phyloP scores from a whole-genome alignment of 2,888 invertebrate species.

The Pachliopta kotzebuea region DNA sequence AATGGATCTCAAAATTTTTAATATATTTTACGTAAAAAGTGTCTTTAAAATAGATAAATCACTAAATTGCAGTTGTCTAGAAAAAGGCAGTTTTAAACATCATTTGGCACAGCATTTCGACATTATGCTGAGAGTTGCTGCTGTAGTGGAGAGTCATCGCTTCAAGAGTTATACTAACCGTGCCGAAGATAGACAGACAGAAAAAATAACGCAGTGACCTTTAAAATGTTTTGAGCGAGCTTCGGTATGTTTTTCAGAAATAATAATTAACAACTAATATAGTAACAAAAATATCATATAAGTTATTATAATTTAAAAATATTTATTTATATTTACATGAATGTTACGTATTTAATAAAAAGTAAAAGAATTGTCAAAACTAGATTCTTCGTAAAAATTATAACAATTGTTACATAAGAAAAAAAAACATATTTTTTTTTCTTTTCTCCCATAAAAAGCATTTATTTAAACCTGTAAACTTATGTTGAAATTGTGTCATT shows the following conservation, averaged over 20 bases:
- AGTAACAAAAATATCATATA: background rate
- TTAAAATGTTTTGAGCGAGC: constrained; percentile 6
- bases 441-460: too few relatives aligned
- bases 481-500: too few relatives aligned
- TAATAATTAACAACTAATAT: background rate
- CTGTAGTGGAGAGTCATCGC: constrained; percentile 25
- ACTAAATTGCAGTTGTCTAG: constrained; percentile 7
- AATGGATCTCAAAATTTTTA: background rate
- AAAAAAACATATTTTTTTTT: too few relatives aligned
- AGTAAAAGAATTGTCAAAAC: too few relatives aligned
- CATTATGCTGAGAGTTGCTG: constrained; percentile 28
- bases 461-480: too few relatives aligned
- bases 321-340: too few relatives aligned
- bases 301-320: too few relatives aligned
- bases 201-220: constrained; percentile 5
- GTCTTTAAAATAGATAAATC: constrained; percentile 13
- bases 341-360: too few relatives aligned
- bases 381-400: too few relatives aligned
- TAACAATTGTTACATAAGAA: too few relatives aligned
- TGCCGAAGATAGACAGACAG: constrained; percentile 18
- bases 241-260: background rate
- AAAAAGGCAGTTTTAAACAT: constrained; percentile 24
- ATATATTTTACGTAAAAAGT: background rate
- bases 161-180: constrained; percentile 28
- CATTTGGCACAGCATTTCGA: constrained; percentile 26